These are phyloP conservation scores for Emydura subglobosa DNA, from an alignment of 2,113 vertebrate genomes.

Conservation along the genomic window DNA sequence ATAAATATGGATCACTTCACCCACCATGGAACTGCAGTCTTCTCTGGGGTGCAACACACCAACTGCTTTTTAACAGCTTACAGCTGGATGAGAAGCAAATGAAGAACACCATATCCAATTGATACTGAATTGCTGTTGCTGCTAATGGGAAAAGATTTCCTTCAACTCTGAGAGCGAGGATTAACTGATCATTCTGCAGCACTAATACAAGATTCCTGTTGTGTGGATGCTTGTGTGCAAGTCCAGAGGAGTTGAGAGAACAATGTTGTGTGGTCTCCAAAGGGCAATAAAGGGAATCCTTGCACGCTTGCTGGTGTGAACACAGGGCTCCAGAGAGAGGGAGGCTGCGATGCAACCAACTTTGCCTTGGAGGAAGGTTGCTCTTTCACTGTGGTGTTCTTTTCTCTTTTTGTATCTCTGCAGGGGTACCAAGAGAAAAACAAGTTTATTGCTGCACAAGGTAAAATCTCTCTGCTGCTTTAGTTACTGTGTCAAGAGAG, in stretches of 20 bases:
- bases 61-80: not conserved
- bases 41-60: not conserved
- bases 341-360: not conserved
- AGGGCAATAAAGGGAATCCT: not conserved
- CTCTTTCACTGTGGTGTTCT: not conserved
- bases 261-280: not conserved
- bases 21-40: not conserved
- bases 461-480: conserved; percentile 70
- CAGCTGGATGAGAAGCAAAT: not conserved
- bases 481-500: accelerated
- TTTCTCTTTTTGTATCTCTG: not conserved
- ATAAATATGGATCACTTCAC: not conserved
- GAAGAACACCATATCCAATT: not conserved
- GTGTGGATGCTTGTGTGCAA: not conserved
- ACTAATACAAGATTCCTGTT: not conserved
- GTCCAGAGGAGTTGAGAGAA: not conserved
- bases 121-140: not conserved
- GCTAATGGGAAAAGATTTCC: not conserved
- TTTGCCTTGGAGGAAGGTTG: not conserved
- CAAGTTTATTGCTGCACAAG: conserved; percentile 98
- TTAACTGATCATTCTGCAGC: not conserved
- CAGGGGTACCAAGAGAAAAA: conserved; percentile 99
- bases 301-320: not conserved
- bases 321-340: not conserved
- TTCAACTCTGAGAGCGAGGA: not conserved